A percentile compares a stretch with the other conserved stretches of the same genome.
Evolutionary conservation across 1,140 invertebrate genomes (phyloP).

Genomic region (Magallana ariakensis): DNA sequence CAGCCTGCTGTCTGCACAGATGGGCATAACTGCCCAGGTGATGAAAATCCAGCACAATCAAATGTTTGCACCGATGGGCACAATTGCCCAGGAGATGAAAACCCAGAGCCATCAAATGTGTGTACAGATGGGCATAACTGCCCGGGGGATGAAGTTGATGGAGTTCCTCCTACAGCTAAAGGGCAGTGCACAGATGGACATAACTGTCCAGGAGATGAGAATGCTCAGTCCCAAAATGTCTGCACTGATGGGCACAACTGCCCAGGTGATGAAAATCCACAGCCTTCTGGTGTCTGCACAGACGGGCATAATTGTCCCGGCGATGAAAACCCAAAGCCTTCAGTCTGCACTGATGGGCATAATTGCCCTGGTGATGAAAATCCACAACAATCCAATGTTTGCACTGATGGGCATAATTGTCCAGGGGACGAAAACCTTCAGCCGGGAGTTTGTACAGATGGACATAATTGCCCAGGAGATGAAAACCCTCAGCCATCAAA

Average conservation of each 20-base stretch:
- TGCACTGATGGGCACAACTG: slow-evolving; percentile 56
- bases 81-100: slow-evolving; percentile 57
- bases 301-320: slow-evolving; percentile 55
- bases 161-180: slow-evolving; percentile 35
- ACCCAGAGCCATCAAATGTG: slow-evolving; percentile 54
- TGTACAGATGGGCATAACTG: slow-evolving; percentile 63
- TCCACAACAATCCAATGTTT: slow-evolving; percentile 40
- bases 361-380: slow-evolving; percentile 56
- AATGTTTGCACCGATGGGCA: slow-evolving; percentile 53
- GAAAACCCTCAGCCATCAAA: slow-evolving; percentile 43
- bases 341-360: slow-evolving; percentile 57
- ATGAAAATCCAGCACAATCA: slow-evolving; percentile 47
- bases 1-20: slow-evolving; percentile 51
- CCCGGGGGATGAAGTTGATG: slow-evolving; percentile 54
- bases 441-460: slow-evolving; percentile 18
- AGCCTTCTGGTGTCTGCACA: slow-evolving; percentile 51
- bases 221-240: slow-evolving; percentile 39
- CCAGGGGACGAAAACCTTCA: slow-evolving; percentile 54
- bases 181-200: slow-evolving; percentile 62
- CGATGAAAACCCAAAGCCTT: slow-evolving; percentile 33
- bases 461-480: slow-evolving; percentile 53
- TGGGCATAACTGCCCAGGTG: slow-evolving; percentile 56
- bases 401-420: slow-evolving; percentile 53
- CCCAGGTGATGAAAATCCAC: slow-evolving; percentile 55
- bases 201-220: slow-evolving; percentile 58